Conservation (phyloP, 2,888 invertebrate genomes). For the Epirrita christyi region DNA sequence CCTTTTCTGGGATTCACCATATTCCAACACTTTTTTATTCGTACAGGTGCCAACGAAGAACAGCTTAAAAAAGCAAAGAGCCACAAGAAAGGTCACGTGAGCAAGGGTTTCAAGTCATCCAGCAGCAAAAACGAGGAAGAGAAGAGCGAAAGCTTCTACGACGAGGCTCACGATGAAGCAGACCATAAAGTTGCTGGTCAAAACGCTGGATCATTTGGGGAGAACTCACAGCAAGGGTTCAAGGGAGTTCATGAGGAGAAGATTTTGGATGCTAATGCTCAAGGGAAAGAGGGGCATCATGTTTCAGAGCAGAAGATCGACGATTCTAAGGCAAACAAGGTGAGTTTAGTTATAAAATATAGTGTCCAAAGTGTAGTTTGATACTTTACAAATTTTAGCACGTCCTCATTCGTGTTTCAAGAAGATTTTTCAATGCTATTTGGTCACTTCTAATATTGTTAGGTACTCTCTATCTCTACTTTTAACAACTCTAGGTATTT, state of each 20-base stretch:
- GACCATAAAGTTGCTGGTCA: conserved; percentile 84
- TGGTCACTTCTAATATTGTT: too few relatives aligned
- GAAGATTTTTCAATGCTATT: too few relatives aligned
- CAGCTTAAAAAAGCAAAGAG: conserved; percentile 83
- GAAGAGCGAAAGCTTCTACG: conserved; percentile 87
- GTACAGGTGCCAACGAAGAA: conserved; percentile 80
- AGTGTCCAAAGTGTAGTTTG: too few relatives aligned
- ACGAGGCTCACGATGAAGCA: conserved; percentile 87
- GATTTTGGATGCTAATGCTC: conserved; percentile 81
- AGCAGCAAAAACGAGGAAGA: conserved; percentile 88
- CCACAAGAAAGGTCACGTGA: conserved; percentile 87
- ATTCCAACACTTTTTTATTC: neutral
- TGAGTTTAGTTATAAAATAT: conserved; percentile 46
- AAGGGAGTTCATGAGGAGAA: conserved; percentile 86
- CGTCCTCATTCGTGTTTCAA: too few relatives aligned
- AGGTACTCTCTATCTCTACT: too few relatives aligned
- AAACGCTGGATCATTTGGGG: conserved; percentile 84
- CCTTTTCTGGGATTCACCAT: too few relatives aligned
- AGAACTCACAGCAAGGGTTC: conserved; percentile 82
- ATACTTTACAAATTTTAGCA: neutral
- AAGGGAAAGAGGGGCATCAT: conserved; percentile 85
- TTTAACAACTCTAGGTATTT: too few relatives aligned
- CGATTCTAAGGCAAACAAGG: conserved; percentile 85
- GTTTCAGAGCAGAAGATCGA: conserved; percentile 82
- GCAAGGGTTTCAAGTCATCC: conserved; percentile 87